Conservation (phyloP, 2,797 vertebrate species). For the Rhinophrynus dorsalis region DNA sequence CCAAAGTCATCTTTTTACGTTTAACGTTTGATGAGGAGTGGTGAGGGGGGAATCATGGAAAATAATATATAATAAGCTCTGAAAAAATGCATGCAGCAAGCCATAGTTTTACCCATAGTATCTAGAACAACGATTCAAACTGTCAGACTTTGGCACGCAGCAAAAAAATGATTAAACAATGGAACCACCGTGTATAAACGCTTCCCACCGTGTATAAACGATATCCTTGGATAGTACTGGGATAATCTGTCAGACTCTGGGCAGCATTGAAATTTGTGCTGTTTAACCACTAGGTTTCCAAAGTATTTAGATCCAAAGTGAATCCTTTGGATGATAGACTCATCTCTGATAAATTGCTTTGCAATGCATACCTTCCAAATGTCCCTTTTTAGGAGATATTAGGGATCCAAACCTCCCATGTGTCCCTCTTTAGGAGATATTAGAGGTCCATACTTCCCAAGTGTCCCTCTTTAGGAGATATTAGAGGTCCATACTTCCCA, state of each 20-base stretch:
- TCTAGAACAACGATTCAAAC: conserved; percentile 3
- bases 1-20: conserved; percentile 43
- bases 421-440: no score
- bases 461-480: no score
- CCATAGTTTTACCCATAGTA: conserved; percentile 20
- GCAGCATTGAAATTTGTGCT: background rate
- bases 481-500: no score
- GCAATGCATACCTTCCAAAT: no score
- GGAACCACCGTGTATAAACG: conserved; percentile 7
- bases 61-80: conserved; percentile 27
- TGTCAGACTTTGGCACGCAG: conserved; percentile 20
- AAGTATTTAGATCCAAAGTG: no score
- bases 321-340: no score
- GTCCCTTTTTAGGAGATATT: no score
- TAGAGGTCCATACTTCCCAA: no score
- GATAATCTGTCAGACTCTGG: background rate
- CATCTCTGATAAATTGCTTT: no score
- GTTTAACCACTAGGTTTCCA: no score
- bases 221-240: conserved; percentile 10
- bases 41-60: conserved; percentile 37
- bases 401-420: no score
- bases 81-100: conserved; percentile 17
- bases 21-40: conserved; percentile 40
- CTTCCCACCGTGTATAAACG: conserved; percentile 10
- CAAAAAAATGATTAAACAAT: conserved; percentile 17